Evolutionary conservation across 2,888 invertebrate species (phyloP), one percentile per base, ranked within the genome.

Genomic region (Lochmaea crataegi): DNA sequence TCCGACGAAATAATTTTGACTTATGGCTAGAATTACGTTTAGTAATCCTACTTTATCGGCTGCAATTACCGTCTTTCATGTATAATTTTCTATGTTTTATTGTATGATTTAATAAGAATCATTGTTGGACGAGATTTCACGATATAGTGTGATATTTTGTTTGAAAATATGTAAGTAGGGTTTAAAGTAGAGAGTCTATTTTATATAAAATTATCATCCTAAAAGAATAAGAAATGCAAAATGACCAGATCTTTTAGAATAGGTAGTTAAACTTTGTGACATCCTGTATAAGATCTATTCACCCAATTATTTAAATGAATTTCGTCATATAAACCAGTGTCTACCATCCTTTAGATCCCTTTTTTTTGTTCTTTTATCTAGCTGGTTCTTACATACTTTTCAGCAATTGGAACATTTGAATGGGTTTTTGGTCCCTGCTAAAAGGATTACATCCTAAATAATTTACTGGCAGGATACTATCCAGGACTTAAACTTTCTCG

Each of bases 1-100:
- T 71, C 75, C 72, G 72, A 75, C 78, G 80, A 77, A 77, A 78
- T 80, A 79, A 79, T 78, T 77, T 78, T 80, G 77, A 78, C 77
- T 69, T 74, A 80, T 76, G 65, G 75, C 77, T 60, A 75, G 74
- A 75, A 75, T 78, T 75, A 58, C 65, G 76, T 65, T 73, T 75
- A 69, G 74, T 77, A 76, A 77, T 75, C 75, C 75, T 61, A 63
- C 71, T 76, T 76, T 77, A 77, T 77, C 76, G 72, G 71, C n/a
- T 16, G 16, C 68, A 67, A 70, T 74, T 64, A 71, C 67, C 42
- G 26, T 41, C 38, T 68, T 63, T 32, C 56, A 56, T 38, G 14
- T 41, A 41, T 41, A 61, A 61, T 38, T 61, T 41, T 16, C 61
- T n/a, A n/a, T 32, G 14, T 41, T 60, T 61, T 16, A 61, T 3